Evolutionary conservation across 2,113 vertebrate species (phyloP).

Genomic region (Trematomus loennbergii): DNA sequence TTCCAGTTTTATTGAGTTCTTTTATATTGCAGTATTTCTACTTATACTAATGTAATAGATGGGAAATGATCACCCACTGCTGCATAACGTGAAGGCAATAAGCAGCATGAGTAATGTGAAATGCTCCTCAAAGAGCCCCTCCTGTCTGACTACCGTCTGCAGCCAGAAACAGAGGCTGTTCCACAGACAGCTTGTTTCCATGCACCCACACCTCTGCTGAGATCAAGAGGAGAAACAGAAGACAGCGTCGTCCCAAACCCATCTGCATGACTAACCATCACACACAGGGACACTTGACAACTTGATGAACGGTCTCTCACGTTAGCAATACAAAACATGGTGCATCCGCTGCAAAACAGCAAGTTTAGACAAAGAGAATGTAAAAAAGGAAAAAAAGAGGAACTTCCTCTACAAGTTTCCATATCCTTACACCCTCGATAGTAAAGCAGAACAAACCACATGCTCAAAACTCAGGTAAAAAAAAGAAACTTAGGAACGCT

Average conservation of each 20-base stretch:
- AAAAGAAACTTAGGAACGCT: not conserved
- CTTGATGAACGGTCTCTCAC: conserved; percentile 42
- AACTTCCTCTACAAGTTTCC: not conserved
- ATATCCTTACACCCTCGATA: not conserved
- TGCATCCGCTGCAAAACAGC: not conserved
- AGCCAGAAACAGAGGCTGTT: conserved; percentile 23
- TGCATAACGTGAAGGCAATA: conserved; percentile 8
- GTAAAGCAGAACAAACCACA: not conserved
- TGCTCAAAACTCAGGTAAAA: not conserved
- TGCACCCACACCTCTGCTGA: conserved; percentile 37
- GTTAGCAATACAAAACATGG: conserved; percentile 15
- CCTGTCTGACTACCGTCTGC: conserved; percentile 34
- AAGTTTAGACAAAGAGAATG: not conserved
- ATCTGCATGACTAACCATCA: conserved; percentile 67
- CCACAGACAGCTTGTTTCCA: conserved; percentile 42
- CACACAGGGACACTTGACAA: conserved; percentile 46
- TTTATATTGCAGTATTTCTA: not conserved
- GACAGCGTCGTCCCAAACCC: conserved; percentile 48
- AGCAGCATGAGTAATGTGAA: conserved; percentile 15
- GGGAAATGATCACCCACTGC: not conserved
- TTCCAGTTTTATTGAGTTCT: too few relatives aligned
- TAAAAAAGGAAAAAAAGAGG: not conserved
- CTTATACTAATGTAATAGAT: not conserved
- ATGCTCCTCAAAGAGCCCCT: conserved; percentile 19
- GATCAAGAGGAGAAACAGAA: conserved; percentile 23